A percentile compares a stretch with the other conserved stretches of the same genome.
phyloP scores from a whole-genome alignment of 2,888 invertebrate genomes.

The Epirrita christyi region DNA sequence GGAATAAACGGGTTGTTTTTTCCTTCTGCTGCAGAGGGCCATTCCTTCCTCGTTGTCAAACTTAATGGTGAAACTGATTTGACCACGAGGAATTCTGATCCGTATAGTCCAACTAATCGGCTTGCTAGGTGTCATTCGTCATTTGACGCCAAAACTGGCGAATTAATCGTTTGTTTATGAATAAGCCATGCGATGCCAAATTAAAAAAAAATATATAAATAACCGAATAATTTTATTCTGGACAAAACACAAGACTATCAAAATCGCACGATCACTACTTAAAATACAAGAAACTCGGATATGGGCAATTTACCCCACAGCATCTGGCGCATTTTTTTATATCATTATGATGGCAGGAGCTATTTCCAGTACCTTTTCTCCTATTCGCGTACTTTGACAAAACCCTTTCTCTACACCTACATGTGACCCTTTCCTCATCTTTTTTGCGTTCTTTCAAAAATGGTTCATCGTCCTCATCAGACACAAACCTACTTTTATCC shows the following conservation, averaged over 20 bases:
- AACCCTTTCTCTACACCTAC: constrained; percentile 22
- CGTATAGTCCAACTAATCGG: too few relatives aligned
- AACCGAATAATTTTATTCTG: constrained; percentile 5
- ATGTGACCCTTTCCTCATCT: constrained; percentile 12
- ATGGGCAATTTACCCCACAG: constrained; percentile 53
- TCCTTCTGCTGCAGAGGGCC: too few relatives aligned
- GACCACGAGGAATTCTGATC: too few relatives aligned
- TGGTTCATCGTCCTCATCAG: constrained; percentile 14
- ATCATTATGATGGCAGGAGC: constrained; percentile 15
- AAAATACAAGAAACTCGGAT: constrained; percentile 57
- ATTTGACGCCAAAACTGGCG: too few relatives aligned
- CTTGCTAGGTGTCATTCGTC: too few relatives aligned
- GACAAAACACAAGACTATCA: constrained; percentile 9
- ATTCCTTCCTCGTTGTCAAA: too few relatives aligned
- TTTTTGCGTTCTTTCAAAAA: constrained; percentile 10
- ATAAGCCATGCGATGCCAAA: not conserved
- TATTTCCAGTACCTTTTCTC: constrained; percentile 2
- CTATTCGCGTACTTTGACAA: constrained; percentile 23
- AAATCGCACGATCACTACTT: constrained; percentile 33
- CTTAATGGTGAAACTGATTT: too few relatives aligned
- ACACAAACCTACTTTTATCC: constrained; percentile 8
- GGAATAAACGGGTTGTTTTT: too few relatives aligned
- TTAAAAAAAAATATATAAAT: not conserved
- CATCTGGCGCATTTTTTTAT: constrained; percentile 48
- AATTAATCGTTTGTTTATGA: too few relatives aligned